Base-by-base conservation (phyloP, 1,140 invertebrate species). In the Idris sp. region DNA sequence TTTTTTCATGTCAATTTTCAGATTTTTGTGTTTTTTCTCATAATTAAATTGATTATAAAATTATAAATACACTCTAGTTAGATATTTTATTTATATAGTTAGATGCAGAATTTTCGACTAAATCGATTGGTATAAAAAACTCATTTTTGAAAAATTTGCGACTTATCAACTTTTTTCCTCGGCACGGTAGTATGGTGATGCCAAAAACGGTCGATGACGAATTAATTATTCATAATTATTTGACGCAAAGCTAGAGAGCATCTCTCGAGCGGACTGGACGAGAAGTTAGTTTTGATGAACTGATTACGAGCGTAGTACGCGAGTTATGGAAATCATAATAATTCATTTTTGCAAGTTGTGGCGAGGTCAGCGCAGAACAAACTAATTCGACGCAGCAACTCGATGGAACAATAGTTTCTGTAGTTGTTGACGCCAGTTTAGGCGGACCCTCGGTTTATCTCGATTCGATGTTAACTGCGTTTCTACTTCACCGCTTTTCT, bases 391-490 rank as follows among this genome's bases (percentile, higher is more conserved):
- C 43, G 30, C 15, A 41, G 53, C 44, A 69, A 75, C 73, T 71
- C 54, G 31, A 44, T 33, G 33, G 31, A 19, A 15, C 65, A 76
- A 71, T 76, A 76, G 65, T 69, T 75, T 65, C 58, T 69, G 69
- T 69, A 61, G 73, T 62, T 75, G 72, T 75, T 65, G 38, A 69
- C 64, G 58, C 56, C 54, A 75, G 72, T 75, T 75, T 65, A 38
- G n/a, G 49, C 53, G 54, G 49, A 65, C 61, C 76, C 51, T 72
- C 41, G 49, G 74, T 79, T 74, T 74, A 74, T 76, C 71, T 73
- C 74, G 51, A 72, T 75, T 77, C 68, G 69, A 79, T 73, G 71
- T 67, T 77, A 73, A 79, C 77, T 75, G 33, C 48, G 48, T 79
- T 79, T 79, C 74, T 74, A 71, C 62, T 75, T 54, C 59, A 67